Conservation (phyloP, 2,888 invertebrate genomes). For the Galerucella calmariensis region DNA sequence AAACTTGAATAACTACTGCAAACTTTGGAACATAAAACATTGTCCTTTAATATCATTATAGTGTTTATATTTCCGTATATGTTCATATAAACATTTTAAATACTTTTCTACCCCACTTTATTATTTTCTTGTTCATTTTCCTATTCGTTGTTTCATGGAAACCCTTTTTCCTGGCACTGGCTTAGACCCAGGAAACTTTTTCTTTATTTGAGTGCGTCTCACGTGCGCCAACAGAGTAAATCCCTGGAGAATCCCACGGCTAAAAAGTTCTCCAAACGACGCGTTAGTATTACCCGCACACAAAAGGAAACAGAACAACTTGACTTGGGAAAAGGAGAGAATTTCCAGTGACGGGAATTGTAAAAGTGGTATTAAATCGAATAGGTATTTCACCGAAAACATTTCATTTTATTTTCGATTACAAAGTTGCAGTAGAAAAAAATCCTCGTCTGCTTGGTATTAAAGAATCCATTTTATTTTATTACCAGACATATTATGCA, state of each 20-base stretch:
- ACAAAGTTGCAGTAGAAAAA: neutral
- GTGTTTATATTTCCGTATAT: too few relatives aligned
- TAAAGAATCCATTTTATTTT: too few relatives aligned
- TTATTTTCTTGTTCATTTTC: neutral
- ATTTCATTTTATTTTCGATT: neutral
- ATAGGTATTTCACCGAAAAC: neutral
- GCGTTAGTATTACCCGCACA: conserved; percentile 59
- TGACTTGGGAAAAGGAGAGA: conserved; percentile 21
- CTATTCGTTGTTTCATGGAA: neutral
- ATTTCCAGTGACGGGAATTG: conserved; percentile 22
- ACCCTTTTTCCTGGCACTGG: conserved; percentile 46
- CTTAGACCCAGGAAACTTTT: conserved; percentile 46
- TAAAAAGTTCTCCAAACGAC: conserved; percentile 58
- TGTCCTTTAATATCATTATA: too few relatives aligned
- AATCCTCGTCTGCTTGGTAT: too few relatives aligned
- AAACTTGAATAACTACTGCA: too few relatives aligned
- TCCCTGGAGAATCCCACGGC: conserved; percentile 57
- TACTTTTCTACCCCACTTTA: neutral
- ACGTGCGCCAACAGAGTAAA: conserved; percentile 59
- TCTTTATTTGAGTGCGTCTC: conserved; percentile 61
- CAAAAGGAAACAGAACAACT: conserved; percentile 55
- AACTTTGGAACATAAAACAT: too few relatives aligned
- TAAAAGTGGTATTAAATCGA: conserved; percentile 1
- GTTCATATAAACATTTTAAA: neutral
- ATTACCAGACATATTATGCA: too few relatives aligned